These are phyloP conservation scores for Sebastes diploproa DNA, from an alignment of 2,797 vertebrate species.

Conservation along the genomic window DNA sequence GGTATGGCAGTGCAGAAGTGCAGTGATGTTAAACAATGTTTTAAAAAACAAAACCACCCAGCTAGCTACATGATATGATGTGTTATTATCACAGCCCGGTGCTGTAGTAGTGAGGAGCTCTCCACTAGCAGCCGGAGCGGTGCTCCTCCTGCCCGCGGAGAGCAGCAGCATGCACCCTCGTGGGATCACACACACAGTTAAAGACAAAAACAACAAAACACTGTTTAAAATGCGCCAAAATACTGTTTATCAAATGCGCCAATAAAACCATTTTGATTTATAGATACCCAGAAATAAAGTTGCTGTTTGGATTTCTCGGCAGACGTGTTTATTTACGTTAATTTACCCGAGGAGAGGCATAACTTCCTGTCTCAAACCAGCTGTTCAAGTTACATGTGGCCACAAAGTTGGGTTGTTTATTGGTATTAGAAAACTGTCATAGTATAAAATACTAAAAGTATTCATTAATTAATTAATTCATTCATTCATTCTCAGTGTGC, in stretches of 20 bases:
- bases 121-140: neutral
- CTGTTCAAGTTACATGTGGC: rapidly evolving
- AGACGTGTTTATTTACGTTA: rapidly evolving
- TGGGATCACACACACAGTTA: neutral
- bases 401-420: too few species aligned
- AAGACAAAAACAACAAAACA: too few species aligned
- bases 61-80: neutral
- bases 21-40: neutral
- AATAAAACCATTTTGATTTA: neutral
- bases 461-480: too few species aligned
- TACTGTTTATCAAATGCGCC: rapidly evolving
- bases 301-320: neutral
- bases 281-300: neutral
- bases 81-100: neutral
- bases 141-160: neutral
- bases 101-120: neutral
- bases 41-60: neutral
- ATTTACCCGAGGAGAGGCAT: neutral
- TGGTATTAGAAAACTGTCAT: too few species aligned
- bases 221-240: neutral
- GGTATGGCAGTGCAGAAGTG: rapidly evolving
- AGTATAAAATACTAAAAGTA: too few species aligned
- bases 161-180: neutral
- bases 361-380: neutral
- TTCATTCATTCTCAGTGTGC: too few species aligned